These are phyloP conservation scores for Percopsis transmontana DNA, from an alignment of 2,113 vertebrate species.

Conservation along the genomic window DNA sequence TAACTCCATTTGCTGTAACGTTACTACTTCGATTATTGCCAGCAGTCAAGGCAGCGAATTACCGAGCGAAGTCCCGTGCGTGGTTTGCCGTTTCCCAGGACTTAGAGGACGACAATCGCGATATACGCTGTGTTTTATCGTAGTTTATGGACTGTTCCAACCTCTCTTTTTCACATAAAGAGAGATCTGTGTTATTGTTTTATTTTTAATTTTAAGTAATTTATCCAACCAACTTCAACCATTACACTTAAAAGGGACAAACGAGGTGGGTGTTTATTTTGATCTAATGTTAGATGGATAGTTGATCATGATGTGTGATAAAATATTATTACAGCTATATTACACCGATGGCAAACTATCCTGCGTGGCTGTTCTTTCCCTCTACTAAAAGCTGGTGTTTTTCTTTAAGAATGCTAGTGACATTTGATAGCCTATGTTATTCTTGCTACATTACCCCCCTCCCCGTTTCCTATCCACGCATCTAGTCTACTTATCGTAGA, in stretches of 20 bases:
- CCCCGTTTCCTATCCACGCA: background rate
- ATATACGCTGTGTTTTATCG: conserved; percentile 18
- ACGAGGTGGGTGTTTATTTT: conserved; percentile 66
- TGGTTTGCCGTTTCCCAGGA: conserved; percentile 40
- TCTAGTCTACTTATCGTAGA: conserved; percentile 1
- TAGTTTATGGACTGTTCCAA: conserved; percentile 48
- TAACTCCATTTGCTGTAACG: conserved; percentile 76
- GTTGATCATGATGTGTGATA: background rate
- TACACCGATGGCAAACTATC: background rate
- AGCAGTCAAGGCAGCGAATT: conserved; percentile 23
- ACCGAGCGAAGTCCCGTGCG: conserved; percentile 30
- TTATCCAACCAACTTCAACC: conserved; percentile 38
- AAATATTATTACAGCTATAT: background rate
- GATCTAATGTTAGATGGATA: background rate
- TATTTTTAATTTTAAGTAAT: conserved; percentile 33
- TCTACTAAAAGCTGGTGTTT: conserved; percentile 1
- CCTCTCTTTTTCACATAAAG: conserved; percentile 25
- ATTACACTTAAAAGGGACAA: conserved; percentile 57
- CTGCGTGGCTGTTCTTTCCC: background rate
- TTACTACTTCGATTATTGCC: conserved; percentile 32
- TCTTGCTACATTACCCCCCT: conserved; percentile 4
- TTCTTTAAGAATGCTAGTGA: conserved; percentile 8
- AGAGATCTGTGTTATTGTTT: background rate
- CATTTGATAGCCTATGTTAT: conserved; percentile 33
- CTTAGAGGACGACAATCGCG: conserved; percentile 43